These are phyloP conservation scores for Heptranchias perlo DNA, from an alignment of 2,113 vertebrate genomes.

Conservation along the genomic window DNA sequence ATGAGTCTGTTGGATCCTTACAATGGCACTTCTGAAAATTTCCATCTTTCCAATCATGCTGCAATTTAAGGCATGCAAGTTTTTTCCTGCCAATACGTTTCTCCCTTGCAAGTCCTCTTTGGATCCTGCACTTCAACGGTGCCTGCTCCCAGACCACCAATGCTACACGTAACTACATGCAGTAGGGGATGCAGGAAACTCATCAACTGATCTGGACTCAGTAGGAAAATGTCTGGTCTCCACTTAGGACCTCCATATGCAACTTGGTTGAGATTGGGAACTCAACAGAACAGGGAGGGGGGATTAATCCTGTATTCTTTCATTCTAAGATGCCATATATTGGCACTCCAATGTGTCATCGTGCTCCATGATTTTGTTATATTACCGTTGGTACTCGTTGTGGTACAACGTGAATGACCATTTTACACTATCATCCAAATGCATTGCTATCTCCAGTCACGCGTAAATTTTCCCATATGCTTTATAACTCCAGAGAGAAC, in stretches of 20 bases:
- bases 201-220: background rate
- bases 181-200: background rate
- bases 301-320: background rate
- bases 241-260: background rate
- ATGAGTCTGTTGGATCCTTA: background rate
- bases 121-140: background rate
- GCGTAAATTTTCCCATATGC: background rate
- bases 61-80: background rate
- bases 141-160: background rate
- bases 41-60: background rate
- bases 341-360: background rate
- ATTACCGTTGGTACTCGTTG: background rate
- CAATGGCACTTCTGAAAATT: background rate
- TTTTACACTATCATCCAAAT: too few species aligned
- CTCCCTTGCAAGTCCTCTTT: background rate
- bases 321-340: background rate
- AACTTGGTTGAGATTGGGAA: background rate
- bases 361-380: background rate
- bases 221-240: background rate
- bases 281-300: background rate
- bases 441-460: background rate
- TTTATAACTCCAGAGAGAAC: background rate
- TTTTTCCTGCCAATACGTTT: background rate
- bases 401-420: too few species aligned
- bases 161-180: background rate